Percentiles rank a stretch among this genome's conserved stretches.
phyloP scores from a whole-genome alignment of 2,113 vertebrate genomes.

The Myanophis thanlyinensis region DNA sequence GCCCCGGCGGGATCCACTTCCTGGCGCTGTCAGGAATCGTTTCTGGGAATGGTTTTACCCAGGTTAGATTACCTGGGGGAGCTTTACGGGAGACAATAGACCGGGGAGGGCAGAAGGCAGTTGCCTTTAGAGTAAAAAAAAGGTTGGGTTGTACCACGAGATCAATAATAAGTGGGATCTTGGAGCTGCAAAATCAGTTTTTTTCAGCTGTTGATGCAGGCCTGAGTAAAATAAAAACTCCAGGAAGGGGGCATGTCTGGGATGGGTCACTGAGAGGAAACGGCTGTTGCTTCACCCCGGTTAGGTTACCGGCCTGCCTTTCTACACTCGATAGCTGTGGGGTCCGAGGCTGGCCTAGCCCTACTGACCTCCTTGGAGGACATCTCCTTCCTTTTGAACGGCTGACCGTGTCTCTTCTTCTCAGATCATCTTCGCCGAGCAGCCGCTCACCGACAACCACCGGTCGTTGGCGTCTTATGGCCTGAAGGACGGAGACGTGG shows the following conservation, averaged over 20 bases:
- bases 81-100: background rate
- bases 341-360: background rate
- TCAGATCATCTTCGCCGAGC: conserved; percentile 90
- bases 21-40: no score
- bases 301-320: background rate
- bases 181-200: background rate
- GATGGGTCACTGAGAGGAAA: background rate
- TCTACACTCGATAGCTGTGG: background rate
- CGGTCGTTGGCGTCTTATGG: conserved; percentile 92
- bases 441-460: conserved; percentile 87
- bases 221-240: background rate
- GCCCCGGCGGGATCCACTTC: background rate
- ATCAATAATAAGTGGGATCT: background rate
- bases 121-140: background rate
- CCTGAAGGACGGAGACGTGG: conserved; percentile 94
- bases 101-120: background rate
- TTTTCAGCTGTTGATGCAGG: background rate
- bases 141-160: background rate
- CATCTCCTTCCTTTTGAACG: background rate
- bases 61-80: background rate
- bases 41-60: background rate
- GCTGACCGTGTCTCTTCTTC: background rate
- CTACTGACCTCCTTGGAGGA: background rate
- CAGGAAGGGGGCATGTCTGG: background rate
- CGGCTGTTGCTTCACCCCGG: no score